Base-by-base conservation (phyloP, 2,888 invertebrate species). In the Plebejus anna region DNA sequence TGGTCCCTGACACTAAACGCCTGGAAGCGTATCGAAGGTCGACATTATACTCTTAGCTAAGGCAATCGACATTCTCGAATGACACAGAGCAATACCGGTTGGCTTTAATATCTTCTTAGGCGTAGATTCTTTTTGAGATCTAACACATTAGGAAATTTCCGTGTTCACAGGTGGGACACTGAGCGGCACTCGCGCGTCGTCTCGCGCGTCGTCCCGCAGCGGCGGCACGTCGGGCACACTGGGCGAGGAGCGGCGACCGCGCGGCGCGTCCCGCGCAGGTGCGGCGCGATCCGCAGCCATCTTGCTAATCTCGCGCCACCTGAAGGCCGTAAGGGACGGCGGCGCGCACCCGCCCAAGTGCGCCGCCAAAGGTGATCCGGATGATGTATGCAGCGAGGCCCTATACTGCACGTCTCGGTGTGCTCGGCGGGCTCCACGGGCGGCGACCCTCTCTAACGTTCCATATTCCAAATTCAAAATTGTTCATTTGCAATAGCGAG, bases 281-380 rank as follows among this genome's bases (percentile, higher is more conserved):
- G 97, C 97, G 96, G 97, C 97, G 94, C 96, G 97, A 94, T 96
- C 97, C 95, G 97, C 97, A 95, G 97, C 97, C 96, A 97, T 97
- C 96, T 97, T 97, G 97, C 96, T 97, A 95, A 97, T 97, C 95
- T 97, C 97, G 95, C 97, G 97, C 95, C 97, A 97, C 95, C 96
- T 97, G 91, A 94, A 94, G 93, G 94, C 95, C 94, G 94, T 94
- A 91, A 89, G 90, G 89, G 90, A 89, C 87, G 92, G 92, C 92
- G 92, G 92, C 92, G 92, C 93, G 90, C 94, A 91, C 92, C 91
- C 92, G 90, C 90, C 89, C 83, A 91, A 91, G 91, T 92, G 92
- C 92, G 92, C 93, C 94, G 94, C 94, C 93, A 92, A 94, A 94
- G 94, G 94, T 94, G 94, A 94, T 90, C 89, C 88, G 91, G 92